Evolutionary conservation across 2,113 vertebrate species (phyloP).

Genomic region (Channa argus): DNA sequence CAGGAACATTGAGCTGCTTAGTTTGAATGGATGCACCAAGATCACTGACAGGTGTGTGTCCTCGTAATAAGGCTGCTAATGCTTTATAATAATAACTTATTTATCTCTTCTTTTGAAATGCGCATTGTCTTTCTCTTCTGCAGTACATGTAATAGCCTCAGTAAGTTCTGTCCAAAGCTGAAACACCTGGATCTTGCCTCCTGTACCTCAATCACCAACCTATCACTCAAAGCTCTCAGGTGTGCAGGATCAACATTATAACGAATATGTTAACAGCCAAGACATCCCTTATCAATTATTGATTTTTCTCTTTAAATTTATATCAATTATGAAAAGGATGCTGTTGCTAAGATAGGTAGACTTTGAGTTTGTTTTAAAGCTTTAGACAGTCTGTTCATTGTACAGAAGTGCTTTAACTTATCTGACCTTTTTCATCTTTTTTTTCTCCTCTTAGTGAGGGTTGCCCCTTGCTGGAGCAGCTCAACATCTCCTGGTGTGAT

Average conservation of each 20-base stretch:
- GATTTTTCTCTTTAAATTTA: not conserved
- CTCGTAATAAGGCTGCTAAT: not conserved
- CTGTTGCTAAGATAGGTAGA: not conserved
- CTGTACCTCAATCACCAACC: conserved; percentile 98
- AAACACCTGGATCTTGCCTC: conserved; percentile 96
- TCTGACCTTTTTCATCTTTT: not conserved
- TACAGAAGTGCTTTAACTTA: not conserved
- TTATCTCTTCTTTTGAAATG: not conserved
- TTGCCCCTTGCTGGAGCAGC: conserved; percentile 95
- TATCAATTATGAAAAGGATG: not conserved
- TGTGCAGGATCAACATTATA: conserved; percentile 53
- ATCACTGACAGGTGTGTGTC: conserved; percentile 93
- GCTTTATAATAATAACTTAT: not conserved
- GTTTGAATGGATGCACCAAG: conserved; percentile 98
- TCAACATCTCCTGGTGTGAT: conserved; percentile 99
- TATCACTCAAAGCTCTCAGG: conserved; percentile 98
- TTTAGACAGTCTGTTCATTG: too few relatives aligned
- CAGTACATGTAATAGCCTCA: conserved; percentile 97
- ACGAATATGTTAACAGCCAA: too few relatives aligned
- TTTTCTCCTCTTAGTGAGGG: conserved; percentile 87
- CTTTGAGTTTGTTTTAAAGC: too few relatives aligned
- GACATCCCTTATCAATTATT: too few relatives aligned
- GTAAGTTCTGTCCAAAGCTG: conserved; percentile 99
- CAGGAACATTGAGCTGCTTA: conserved; percentile 97
- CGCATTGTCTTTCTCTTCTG: conserved; percentile 39